Base-by-base conservation (phyloP, 1,140 invertebrate genomes). In the honey bee (Apis mellifera) region DNA sequence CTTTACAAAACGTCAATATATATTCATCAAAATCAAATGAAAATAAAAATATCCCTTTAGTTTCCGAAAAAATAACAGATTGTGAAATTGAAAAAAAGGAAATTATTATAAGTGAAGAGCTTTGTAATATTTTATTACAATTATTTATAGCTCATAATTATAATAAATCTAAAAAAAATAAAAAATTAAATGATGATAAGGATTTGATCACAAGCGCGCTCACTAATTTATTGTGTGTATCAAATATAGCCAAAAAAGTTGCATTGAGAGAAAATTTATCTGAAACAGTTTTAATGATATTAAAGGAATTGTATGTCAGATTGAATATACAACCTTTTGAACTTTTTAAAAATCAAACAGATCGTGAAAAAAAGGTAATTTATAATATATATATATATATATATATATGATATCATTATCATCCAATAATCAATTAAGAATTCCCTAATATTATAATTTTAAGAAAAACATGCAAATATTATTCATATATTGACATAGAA, bases 251-350 rank as follows among this genome's bases (percentile, higher is more conserved):
- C 0, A 95, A 95, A 85, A 91, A 88, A 78, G 90, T 83, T 54
- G 95, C 94, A 0, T 81, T 94, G 1, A 71, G 84, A 50, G 88
- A 93, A 65, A 91, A 94, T 76, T 89, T 95, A 54, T 76, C 94
- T 13, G 88, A 91, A 57, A 92, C 89, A 9, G 86, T 89, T 52
- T 65, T 95, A 5, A 86, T 94, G 81, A 90, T 93, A 71, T 78
- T 95, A 11, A 93, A 94, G 82, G 94, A 95, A 78, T 86, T 94
- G 11, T 92, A 94, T 65, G 89, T 95, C 8, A 93, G 93, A 81
- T 82, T 95, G 4, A 95, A 94, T 89, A 78, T 95, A 9, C 93
- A 95, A 84, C 94, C 94, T 9, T 92, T 94, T 42, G 93, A 94
- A 60, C 90, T 90, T 82, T 91, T 94, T 8, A 92, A 93, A 66